Evolutionary conservation across 2,113 vertebrate species (phyloP).

Genomic region (Otocyon megalotis): DNA sequence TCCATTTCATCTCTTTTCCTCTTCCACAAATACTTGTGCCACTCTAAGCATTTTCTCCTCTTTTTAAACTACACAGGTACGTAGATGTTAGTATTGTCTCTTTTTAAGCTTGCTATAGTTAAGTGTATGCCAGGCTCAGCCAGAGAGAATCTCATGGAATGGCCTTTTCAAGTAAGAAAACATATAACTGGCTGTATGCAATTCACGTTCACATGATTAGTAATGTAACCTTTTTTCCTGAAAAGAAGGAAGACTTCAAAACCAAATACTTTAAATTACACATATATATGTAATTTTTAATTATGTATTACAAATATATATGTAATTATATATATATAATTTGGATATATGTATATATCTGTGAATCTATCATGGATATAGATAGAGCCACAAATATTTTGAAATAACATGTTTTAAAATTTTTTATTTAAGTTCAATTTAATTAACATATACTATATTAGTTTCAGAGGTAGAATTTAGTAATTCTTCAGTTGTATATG

Average conservation of each 20-base stretch:
- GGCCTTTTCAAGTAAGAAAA: neutral
- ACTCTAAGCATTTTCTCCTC: neutral
- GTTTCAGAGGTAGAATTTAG: neutral
- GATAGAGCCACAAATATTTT: neutral
- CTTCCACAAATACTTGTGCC: neutral
- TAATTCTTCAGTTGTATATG: neutral
- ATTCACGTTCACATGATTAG: neutral
- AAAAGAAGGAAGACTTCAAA: constrained; percentile 32
- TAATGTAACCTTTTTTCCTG: neutral
- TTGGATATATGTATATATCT: neutral
- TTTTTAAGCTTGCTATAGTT: neutral
- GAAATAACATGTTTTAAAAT: neutral
- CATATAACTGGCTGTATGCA: neutral
- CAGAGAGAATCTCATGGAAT: neutral
- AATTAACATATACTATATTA: neutral
- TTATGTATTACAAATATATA: neutral
- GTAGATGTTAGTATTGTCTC: neutral
- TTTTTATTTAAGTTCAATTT: neutral
- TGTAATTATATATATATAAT: neutral
- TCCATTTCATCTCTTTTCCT: neutral
- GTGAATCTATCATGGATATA: neutral
- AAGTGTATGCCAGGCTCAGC: neutral
- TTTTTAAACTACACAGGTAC: neutral
- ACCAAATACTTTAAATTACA: neutral
- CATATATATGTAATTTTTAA: neutral